Evolutionary conservation across 2,113 vertebrate species (phyloP), one percentile per base, ranked within the genome.

Genomic region (Lagopus muta): DNA sequence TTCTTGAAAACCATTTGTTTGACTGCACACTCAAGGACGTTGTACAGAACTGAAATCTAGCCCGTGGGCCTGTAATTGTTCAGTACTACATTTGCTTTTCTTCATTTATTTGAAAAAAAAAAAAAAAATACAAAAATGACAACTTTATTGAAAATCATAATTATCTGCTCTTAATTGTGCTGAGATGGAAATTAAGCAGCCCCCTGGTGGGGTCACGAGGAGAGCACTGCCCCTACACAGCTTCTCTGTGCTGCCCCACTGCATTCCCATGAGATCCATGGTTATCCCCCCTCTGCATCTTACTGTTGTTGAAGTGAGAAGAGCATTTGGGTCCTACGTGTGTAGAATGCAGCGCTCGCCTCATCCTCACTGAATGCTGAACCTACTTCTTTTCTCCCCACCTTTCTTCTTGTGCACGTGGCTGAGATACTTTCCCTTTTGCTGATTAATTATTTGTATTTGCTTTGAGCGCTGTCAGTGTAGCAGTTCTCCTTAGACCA

Each of bases 1-100:
- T 81, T 96, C 72, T 88, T 88, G 76, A 88, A 88, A 94, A 67
- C 88, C 88, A 67, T 94, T 93, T 91, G 60, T 38, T 94, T 94
- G 90, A 95, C 55, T 93, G 74, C 64, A 76, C 69, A 47, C 79
- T 50, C 69, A 94, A 95, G 90, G 43, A 90, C 43, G 2, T 54
- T 71, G 61, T 81, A 47, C 42, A 71, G 79, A 81, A 86, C 25
- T 90, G 47, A 88, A 91, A 95, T 91, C 57, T 86, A 80, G 76
- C 94, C 88, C 90, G 65, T 3, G 90, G 82, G 93, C 65, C 80
- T 83, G 73, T 78, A 86, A 88, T 80, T 95, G 76, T 88, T 90
- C 45, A 71, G 42, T 60, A 50, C 73, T 92, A 10, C 30, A 67
- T 38, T 95, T 91, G n/a, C 88, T 88, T 82, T 82, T 91, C 85